Evolutionary conservation across 37 sponge, comb jelly and placozoan genomes (phyloP), one percentile per base, ranked within the genome.

Genomic region (Beroe ovata): DNA sequence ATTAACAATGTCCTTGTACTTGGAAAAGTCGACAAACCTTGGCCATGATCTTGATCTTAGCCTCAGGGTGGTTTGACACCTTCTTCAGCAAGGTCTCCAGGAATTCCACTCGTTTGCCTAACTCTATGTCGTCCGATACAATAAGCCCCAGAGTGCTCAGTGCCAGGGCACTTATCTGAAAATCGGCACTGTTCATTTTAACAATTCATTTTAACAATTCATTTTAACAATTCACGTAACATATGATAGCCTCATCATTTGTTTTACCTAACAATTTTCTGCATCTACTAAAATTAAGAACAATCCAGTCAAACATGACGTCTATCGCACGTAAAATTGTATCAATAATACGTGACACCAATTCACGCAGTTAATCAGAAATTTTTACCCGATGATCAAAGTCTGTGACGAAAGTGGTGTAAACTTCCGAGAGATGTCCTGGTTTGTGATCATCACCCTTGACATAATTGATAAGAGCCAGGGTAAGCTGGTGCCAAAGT

Each of bases 401-500:
- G 54, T 77, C 84, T 36, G 84, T 36, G 84, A 77, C 26, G 84
- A 77, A 77, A 2, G 54, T 42, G 19, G 39, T 77, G 84, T 77
- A 36, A 0, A 77, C 4, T 23, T 77, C 84, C 1, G 84, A 42
- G 1, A 77, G 54, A 77, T 77, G 84, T 11, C 84, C 84, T 2
- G 84, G 28, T 3, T 77, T 37, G 84, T 77, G 84, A 19, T 42
- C 23, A 3, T 26, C 84, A 40, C 22, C 38, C 28, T 77, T 77
- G 47, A 77, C 84, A 23, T 77, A 77, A n/a, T 77, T 77, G 28
- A 77, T 21, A 40, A 77, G 42, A 26, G 84, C 42, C 47, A 77
- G 42, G 28, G 84, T 77, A 42, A 77, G 54, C 22, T 77, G 84
- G 54, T 77, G 84, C 84, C 84, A 77, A 8, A 77, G 38, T 29